Conservation (phyloP, 2,113 vertebrate genomes). For the Zeus faber region DNA sequence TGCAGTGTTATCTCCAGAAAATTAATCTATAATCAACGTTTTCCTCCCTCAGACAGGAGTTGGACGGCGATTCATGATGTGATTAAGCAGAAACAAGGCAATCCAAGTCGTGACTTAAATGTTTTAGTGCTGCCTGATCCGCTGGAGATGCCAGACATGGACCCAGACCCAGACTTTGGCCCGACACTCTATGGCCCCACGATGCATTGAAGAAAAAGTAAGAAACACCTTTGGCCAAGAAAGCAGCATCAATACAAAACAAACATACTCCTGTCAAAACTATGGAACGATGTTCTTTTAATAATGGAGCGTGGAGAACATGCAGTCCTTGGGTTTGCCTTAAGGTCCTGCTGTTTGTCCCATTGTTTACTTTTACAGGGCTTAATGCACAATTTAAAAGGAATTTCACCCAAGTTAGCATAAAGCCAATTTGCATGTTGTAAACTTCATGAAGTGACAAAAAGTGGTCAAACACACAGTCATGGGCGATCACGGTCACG, state of each 20-base stretch:
- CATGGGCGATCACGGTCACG: too few relatives aligned
- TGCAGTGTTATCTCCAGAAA: constrained; percentile 12
- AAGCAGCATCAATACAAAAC: not conserved
- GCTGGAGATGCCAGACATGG: constrained; percentile 3
- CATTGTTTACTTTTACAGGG: too few relatives aligned
- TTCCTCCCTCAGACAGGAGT: constrained; percentile 13
- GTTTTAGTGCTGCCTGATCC: constrained; percentile 10
- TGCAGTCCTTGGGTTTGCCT: too few relatives aligned
- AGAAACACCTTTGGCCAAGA: not conserved
- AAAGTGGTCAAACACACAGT: too few relatives aligned
- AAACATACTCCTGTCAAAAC: not conserved
- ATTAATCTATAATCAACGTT: constrained; percentile 35
- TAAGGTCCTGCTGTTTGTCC: too few relatives aligned
- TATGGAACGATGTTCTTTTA: too few relatives aligned
- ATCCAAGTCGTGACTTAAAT: constrained; percentile 20
- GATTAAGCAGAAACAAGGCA: constrained; percentile 29
- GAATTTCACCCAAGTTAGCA: too few relatives aligned
- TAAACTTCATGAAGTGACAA: too few relatives aligned
- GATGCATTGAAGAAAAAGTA: not conserved
- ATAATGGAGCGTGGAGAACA: too few relatives aligned
- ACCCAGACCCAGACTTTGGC: constrained; percentile 13
- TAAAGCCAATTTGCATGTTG: too few relatives aligned
- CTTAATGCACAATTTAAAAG: too few relatives aligned
- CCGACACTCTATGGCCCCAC: not conserved
- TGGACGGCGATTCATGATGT: constrained; percentile 15